Evolutionary conservation across 2,113 vertebrate species (phyloP).

Genomic region (Istiophorus platypterus): DNA sequence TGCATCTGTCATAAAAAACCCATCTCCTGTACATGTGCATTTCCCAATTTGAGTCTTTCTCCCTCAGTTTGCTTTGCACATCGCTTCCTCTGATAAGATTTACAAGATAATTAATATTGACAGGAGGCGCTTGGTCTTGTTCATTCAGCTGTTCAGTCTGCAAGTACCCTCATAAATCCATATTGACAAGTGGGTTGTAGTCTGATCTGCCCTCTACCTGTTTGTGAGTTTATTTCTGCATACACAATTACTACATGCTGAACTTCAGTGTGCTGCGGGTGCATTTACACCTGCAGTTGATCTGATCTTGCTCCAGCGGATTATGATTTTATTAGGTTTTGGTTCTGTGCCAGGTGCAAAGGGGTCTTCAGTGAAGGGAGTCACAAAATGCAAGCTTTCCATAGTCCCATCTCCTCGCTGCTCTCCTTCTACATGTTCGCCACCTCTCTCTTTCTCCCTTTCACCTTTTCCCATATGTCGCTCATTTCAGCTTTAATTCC

Average conservation of each 20-base stretch:
- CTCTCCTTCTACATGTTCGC: neutral
- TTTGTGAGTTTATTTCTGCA: conserved; percentile 51
- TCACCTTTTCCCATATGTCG: conserved; percentile 58
- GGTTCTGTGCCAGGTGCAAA: conserved; percentile 13
- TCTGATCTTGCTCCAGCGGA: conserved; percentile 31
- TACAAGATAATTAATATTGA: conserved; percentile 72
- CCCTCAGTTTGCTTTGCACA: conserved; percentile 22
- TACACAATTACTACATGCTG: conserved; percentile 48
- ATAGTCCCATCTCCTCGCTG: neutral
- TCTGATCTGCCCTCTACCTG: conserved; percentile 49
- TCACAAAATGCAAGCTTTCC: neutral
- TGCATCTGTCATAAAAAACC: conserved; percentile 46
- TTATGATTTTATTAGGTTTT: conserved; percentile 40
- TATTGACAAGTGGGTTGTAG: conserved; percentile 56
- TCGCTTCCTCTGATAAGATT: conserved; percentile 53
- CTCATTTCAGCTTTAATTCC: conserved; percentile 65
- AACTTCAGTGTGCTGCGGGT: conserved; percentile 21
- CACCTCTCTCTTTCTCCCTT: conserved; percentile 1
- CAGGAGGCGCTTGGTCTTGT: conserved; percentile 54
- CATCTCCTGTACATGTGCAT: neutral
- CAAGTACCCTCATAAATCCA: conserved; percentile 61
- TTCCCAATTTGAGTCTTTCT: neutral
- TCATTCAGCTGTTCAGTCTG: conserved; percentile 60
- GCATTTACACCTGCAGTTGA: conserved; percentile 55
- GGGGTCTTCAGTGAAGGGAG: neutral